These are phyloP conservation scores for Halichondria panicea DNA, from an alignment of 37 sponge, comb jelly and placozoan species.

Conservation along the genomic window DNA sequence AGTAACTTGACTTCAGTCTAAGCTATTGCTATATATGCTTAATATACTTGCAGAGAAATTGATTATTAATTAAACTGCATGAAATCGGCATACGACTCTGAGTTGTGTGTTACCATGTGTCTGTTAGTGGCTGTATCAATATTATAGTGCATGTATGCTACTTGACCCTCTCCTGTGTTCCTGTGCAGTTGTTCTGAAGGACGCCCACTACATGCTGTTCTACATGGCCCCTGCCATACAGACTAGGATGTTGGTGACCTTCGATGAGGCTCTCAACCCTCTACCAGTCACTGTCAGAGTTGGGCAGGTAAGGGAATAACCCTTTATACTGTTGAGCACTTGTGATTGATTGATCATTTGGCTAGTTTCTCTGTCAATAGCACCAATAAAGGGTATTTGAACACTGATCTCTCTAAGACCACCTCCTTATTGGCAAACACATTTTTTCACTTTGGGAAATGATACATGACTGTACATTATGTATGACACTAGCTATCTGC, in stretches of 20 bases:
- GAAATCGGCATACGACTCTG: too few species aligned
- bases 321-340: neutral
- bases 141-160: neutral
- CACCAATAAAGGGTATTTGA: neutral
- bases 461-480: too few species aligned
- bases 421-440: too few species aligned
- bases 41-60: too few species aligned
- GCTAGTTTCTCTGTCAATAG: neutral
- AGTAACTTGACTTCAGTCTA: too few species aligned
- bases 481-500: too few species aligned
- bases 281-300: constrained; percentile 94
- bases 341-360: neutral
- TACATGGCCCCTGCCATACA: constrained; percentile 94
- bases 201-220: constrained; percentile 88
- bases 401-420: too few species aligned
- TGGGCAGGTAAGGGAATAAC: constrained; percentile 76
- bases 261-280: constrained; percentile 79
- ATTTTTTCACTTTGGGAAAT: too few species aligned
- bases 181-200: constrained; percentile 56
- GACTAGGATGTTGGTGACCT: constrained; percentile 96
- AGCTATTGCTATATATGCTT: too few species aligned
- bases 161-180: neutral
- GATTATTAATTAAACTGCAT: too few species aligned
- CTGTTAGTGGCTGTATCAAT: neutral
- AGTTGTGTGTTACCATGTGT: too few species aligned